phyloP scores from a whole-genome alignment of 1,140 invertebrate genomes.

The Oreohelix idahoensis region DNA sequence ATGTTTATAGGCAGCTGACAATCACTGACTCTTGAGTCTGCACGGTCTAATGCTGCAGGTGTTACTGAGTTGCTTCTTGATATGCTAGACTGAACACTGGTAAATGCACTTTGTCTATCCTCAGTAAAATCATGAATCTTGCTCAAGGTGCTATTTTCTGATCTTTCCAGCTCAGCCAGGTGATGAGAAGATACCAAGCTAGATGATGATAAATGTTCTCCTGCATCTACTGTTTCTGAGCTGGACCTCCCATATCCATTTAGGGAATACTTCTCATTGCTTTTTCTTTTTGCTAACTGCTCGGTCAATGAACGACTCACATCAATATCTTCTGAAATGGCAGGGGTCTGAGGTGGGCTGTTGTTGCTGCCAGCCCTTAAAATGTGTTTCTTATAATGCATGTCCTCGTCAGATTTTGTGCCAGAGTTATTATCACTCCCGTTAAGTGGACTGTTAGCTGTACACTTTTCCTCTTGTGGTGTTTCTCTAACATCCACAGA shows the following conservation, averaged over 20 bases:
- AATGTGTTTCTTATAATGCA: slow-evolving; percentile 71
- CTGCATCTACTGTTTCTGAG: slow-evolving; percentile 23
- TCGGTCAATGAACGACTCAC: slow-evolving; percentile 67
- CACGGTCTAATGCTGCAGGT: slow-evolving; percentile 49
- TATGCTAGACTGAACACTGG: slow-evolving; percentile 36
- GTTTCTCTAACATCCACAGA: neutral
- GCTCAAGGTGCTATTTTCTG: neutral
- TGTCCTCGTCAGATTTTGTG: slow-evolving; percentile 55
- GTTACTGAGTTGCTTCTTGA: slow-evolving; percentile 41
- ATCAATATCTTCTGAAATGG: slow-evolving; percentile 58
- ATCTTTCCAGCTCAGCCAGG: neutral
- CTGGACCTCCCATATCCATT: slow-evolving; percentile 55
- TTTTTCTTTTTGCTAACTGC: slow-evolving; percentile 63
- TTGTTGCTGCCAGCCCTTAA: slow-evolving; percentile 58
- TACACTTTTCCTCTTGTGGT: neutral
- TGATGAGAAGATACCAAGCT: slow-evolving; percentile 5
- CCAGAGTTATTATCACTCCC: neutral
- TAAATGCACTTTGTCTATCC: slow-evolving; percentile 45
- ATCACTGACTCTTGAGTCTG: slow-evolving; percentile 60
- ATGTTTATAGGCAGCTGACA: slow-evolving; percentile 54
- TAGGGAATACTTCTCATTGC: slow-evolving; percentile 51
- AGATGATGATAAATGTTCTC: slow-evolving; percentile 2
- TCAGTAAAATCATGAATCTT: slow-evolving; percentile 11
- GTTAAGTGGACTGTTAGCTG: neutral
- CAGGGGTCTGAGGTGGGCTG: slow-evolving; percentile 46